Evolutionary conservation across 2,888 invertebrate genomes (phyloP), one percentile per base, ranked within the genome.

Genomic region (Agonopterix alstromeriana): DNA sequence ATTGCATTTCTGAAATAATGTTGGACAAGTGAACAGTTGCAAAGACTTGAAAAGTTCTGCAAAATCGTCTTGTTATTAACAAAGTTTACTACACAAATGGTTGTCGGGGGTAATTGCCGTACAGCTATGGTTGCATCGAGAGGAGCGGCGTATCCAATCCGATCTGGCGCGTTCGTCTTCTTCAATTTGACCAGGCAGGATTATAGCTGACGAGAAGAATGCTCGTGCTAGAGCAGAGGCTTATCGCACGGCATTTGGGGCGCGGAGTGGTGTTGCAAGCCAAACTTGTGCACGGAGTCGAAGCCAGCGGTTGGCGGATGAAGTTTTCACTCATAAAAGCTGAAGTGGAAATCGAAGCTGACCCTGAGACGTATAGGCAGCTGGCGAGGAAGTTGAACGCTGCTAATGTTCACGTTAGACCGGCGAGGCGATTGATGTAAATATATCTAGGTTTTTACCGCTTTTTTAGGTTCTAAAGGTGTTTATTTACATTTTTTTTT

Each of bases 181-280:
- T 83, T 81, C 70, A 88, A 88, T 65, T 63, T 88, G 65, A 88
- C 87, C 51, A 76, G 88, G 55, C 88, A 88, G 68, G 88, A 88
- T 63, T 74, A 87, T 63, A 88, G 88, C 88, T 88, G 88, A 88
- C 88, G 77, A 83, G 81, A 67, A 81, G 52, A 61, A 88, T 88
- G 88, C 87, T 88, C 86, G 81, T 87, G 35, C 70, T 84, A 76
- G 88, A 88, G 87, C 88, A 87, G 73, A 81, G 79, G 77, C 75
- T 88, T 63, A 80, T 75, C 72, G 80, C 81, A 55, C 73, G 83
- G 55, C 77, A 85, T 61, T 49, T 73, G 47, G 75, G 80, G 42
- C 82, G 85, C 44, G 86, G 86, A 51, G 73, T 85, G 2, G 70
- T 76, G 53, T 67, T 88, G 50, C 72, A 71, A 55, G 88, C 86